Percentiles rank a stretch among this genome's conserved stretches.
phyloP scores from a whole-genome alignment of 2,113 vertebrate species.

The Cinclus mexicanus region DNA sequence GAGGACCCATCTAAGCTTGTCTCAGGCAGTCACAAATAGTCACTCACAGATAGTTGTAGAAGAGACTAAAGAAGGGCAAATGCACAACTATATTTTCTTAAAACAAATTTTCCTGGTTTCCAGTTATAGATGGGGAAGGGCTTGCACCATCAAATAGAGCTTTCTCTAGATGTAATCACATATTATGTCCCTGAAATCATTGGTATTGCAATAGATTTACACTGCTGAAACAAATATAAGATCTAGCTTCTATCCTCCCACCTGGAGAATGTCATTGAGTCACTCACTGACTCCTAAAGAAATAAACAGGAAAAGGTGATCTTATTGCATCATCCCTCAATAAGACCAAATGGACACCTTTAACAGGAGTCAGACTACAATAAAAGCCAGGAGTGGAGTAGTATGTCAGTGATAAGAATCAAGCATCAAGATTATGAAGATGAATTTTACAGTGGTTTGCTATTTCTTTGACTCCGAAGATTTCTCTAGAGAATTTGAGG shows the following conservation, averaged over 20 bases:
- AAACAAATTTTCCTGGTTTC: not conserved
- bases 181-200: not conserved
- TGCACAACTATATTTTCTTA: not conserved
- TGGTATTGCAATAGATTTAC: not conserved
- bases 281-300: not conserved
- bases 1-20: not conserved
- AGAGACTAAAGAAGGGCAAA: not conserved
- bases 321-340: not conserved
- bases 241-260: not conserved
- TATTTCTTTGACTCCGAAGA: not conserved
- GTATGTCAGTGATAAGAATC: not conserved
- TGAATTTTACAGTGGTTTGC: not conserved
- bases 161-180: not conserved
- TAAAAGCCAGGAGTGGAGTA: not conserved
- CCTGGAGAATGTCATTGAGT: not conserved
- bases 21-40: not conserved
- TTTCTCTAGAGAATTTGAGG: not conserved
- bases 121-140: not conserved
- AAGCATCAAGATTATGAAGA: constrained; percentile 13
- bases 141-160: not conserved
- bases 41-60: not conserved
- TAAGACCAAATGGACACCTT: not conserved
- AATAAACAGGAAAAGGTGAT: not conserved
- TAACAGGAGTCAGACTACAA: not conserved
- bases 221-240: not conserved